A percentile compares a stretch with the other conserved stretches of the same genome.
phyloP scores from a whole-genome alignment of 2,797 vertebrate genomes.

The Lithobates pipiens region DNA sequence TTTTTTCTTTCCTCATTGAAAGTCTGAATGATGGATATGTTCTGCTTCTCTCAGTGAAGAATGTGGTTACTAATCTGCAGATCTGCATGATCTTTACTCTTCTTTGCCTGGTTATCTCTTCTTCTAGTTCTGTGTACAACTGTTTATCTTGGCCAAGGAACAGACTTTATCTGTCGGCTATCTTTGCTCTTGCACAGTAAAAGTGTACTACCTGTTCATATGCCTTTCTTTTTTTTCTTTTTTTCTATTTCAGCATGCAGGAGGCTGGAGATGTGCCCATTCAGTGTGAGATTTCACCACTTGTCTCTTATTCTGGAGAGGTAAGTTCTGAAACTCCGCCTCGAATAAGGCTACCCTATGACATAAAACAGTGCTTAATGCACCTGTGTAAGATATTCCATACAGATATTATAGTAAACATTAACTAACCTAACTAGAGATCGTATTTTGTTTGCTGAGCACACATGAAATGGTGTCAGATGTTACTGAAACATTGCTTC shows the following conservation, averaged over 20 bases:
- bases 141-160: background rate
- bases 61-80: background rate
- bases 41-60: background rate
- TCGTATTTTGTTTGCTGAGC: no score
- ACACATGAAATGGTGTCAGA: no score
- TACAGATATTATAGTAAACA: no score
- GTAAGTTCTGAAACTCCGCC: slow-evolving; percentile 73
- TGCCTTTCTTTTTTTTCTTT: background rate
- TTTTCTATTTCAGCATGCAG: slow-evolving; percentile 83
- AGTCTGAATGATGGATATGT: background rate
- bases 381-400: no score
- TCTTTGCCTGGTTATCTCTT: background rate
- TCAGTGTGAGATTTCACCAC: slow-evolving; percentile 96
- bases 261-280: slow-evolving; percentile 92
- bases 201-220: no score
- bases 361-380: no score
- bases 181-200: background rate
- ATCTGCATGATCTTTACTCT: slow-evolving; percentile 23
- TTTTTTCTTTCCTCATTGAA: no score
- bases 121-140: background rate
- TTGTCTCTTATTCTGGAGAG: slow-evolving; percentile 94
- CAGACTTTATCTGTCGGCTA: background rate
- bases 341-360: no score
- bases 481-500: no score
- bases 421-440: no score